These are phyloP conservation scores for Drosophila parabipectinata DNA, from an alignment of 1,140 invertebrate genomes.

Conservation along the genomic window DNA sequence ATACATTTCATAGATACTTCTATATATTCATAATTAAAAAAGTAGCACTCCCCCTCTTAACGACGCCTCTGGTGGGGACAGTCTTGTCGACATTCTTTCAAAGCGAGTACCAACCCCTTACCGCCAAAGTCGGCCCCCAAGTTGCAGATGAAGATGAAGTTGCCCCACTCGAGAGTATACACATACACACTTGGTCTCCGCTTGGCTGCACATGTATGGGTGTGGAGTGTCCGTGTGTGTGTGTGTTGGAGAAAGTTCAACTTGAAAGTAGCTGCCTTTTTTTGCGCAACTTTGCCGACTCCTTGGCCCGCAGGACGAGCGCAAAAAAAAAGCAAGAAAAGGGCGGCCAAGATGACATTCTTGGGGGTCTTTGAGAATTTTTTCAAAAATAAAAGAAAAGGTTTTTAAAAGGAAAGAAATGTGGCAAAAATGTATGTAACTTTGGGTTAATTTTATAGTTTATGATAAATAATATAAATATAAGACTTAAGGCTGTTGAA, in stretches of 20 bases:
- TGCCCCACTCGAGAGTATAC: slow-evolving; percentile 69
- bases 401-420: neutral
- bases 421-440: too few species aligned
- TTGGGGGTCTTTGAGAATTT: neutral
- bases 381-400: slow-evolving; percentile 12
- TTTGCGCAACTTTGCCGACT: slow-evolving; percentile 55
- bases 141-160: slow-evolving; percentile 72
- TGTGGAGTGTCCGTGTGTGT: slow-evolving; percentile 1
- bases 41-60: neutral
- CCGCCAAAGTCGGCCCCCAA: slow-evolving; percentile 47
- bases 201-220: slow-evolving; percentile 34
- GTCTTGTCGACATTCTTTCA: slow-evolving; percentile 69
- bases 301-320: slow-evolving; percentile 26
- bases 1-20: too few species aligned
- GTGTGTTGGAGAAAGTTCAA: slow-evolving; percentile 43
- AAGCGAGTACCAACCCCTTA: slow-evolving; percentile 24
- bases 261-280: slow-evolving; percentile 67
- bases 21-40: neutral
- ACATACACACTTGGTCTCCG: slow-evolving; percentile 47
- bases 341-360: slow-evolving; percentile 38
- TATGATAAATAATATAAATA: too few species aligned
- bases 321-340: neutral
- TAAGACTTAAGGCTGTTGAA: too few species aligned
- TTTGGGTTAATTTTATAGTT: too few species aligned
- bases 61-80: slow-evolving; percentile 22